phyloP scores from a whole-genome alignment of 2,113 vertebrate genomes.

The Setophaga coronata region DNA sequence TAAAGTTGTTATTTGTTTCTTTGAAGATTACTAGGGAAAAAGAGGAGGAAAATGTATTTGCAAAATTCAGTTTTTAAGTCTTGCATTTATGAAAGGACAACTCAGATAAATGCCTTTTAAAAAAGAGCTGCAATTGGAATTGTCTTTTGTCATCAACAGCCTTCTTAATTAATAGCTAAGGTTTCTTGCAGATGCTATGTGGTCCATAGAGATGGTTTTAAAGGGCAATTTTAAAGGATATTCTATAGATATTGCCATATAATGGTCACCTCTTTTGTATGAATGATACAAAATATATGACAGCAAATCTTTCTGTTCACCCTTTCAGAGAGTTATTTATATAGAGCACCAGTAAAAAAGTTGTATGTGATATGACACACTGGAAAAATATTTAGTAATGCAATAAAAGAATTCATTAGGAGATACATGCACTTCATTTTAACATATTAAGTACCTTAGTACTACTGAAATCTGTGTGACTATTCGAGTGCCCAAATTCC shows the following conservation, averaged over 20 bases:
- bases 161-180: background rate
- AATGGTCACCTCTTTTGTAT: background rate
- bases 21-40: background rate
- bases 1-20: background rate
- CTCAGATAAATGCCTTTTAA: background rate
- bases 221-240: background rate
- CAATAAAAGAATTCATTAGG: background rate
- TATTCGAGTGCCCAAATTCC: background rate
- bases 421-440: background rate
- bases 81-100: background rate
- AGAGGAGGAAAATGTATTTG: background rate
- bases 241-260: background rate
- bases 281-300: background rate
- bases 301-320: background rate
- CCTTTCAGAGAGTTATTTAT: background rate
- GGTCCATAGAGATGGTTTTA: background rate
- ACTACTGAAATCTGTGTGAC: background rate
- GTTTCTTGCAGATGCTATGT: background rate
- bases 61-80: background rate
- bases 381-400: background rate
- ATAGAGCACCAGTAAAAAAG: background rate
- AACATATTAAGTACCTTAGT: background rate
- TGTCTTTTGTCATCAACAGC: fast-evolving
- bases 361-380: background rate
- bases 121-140: background rate